A percentile compares a stretch with the other conserved stretches of the same genome.
These are phyloP conservation scores for Tetramorium parvispinum DNA, from an alignment of 1,140 invertebrate genomes.

Conservation along the genomic window DNA sequence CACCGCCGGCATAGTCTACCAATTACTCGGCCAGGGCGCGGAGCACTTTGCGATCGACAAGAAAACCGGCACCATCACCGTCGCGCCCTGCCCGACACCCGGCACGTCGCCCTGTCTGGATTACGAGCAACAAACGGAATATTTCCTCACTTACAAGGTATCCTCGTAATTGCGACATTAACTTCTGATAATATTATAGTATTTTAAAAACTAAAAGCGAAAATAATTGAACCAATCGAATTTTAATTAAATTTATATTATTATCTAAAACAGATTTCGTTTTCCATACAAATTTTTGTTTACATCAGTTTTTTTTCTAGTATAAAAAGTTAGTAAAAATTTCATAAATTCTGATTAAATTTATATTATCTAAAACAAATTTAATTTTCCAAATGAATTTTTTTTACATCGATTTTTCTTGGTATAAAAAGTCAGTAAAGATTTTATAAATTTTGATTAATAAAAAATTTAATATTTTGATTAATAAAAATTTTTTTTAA, in stretches of 20 bases:
- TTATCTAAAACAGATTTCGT: too few relatives aligned
- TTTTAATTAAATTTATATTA: too few relatives aligned
- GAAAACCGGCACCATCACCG: slow-evolving; percentile 92
- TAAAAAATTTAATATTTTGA: too few relatives aligned
- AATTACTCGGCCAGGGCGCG: slow-evolving; percentile 93
- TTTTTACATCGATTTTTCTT: too few relatives aligned
- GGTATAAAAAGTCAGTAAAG: not conserved
- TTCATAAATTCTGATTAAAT: not conserved
- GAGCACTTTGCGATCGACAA: slow-evolving; percentile 94
- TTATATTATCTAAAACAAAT: not conserved
- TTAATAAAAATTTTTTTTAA: too few relatives aligned
- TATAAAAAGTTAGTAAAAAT: too few relatives aligned
- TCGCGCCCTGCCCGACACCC: slow-evolving; percentile 90
- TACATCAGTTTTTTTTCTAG: too few relatives aligned
- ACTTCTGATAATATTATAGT: not conserved
- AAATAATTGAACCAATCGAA: too few relatives aligned
- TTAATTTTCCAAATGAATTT: not conserved
- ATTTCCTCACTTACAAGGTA: slow-evolving; percentile 95
- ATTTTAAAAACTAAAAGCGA: not conserved
- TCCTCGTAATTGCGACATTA: not conserved
- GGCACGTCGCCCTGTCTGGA: slow-evolving; percentile 91
- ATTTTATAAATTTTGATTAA: not conserved
- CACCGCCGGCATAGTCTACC: slow-evolving; percentile 93
- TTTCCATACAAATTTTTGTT: too few relatives aligned
- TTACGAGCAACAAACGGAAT: slow-evolving; percentile 93